A percentile compares a stretch with the other conserved stretches of the same genome.
Evolutionary conservation across 2,113 vertebrate species (phyloP).

Genomic region (Stomatorhinus ivindoensis): DNA sequence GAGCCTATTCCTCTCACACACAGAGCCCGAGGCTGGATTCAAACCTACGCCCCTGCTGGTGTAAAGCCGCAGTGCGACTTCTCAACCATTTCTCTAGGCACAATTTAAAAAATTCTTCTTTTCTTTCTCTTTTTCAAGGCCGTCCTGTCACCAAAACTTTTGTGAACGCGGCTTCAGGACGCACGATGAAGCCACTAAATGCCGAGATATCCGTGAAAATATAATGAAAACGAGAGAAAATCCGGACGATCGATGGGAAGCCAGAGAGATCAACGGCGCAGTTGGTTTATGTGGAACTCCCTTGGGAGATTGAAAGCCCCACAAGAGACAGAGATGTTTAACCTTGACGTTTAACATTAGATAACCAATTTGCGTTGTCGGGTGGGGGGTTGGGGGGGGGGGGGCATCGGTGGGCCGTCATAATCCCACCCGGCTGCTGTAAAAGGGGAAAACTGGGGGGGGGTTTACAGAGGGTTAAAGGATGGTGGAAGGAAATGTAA

Average conservation of each 20-base stretch:
- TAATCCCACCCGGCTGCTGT: slow-evolving; percentile 38
- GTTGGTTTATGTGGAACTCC: slow-evolving; percentile 21
- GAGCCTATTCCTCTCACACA: background rate
- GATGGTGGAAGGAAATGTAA: slow-evolving; percentile 41
- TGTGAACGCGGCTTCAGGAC: background rate
- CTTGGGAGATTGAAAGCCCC: slow-evolving; percentile 32
- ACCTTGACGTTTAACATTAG: slow-evolving; percentile 45
- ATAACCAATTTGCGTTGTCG: slow-evolving; percentile 46
- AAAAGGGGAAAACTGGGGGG: slow-evolving; percentile 29
- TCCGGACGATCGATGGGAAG: slow-evolving; percentile 26
- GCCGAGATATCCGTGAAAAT: slow-evolving; percentile 20
- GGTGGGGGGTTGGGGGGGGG: slow-evolving; percentile 29
- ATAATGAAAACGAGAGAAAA: slow-evolving; percentile 32
- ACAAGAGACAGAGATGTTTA: slow-evolving; percentile 42
- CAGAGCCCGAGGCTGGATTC: background rate
- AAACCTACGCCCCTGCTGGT: background rate
- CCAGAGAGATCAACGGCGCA: slow-evolving; percentile 21
- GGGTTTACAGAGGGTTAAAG: slow-evolving; percentile 37
- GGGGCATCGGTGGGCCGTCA: slow-evolving; percentile 31
- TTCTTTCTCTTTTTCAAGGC: slow-evolving; percentile 6
- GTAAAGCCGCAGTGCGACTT: background rate
- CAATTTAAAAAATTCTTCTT: background rate
- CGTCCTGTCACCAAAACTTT: background rate
- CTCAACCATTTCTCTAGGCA: background rate
- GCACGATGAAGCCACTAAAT: background rate